Evolutionary conservation across 2,888 invertebrate genomes (phyloP).

Genomic region (Dynastes maya): DNA sequence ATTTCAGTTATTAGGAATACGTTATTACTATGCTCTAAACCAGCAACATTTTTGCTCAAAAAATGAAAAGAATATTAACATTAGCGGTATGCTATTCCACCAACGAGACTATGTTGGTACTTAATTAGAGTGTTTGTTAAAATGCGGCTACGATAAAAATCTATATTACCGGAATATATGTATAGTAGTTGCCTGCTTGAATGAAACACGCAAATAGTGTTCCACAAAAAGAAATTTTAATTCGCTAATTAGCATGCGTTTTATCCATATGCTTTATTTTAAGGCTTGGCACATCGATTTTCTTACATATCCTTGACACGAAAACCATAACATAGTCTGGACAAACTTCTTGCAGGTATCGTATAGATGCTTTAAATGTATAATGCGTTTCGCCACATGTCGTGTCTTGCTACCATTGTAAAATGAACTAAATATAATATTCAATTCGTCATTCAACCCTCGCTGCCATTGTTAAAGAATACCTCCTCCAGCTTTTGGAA

Average conservation of each 20-base stretch:
- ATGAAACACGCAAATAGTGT: background rate
- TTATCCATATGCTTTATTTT: constrained; percentile 14
- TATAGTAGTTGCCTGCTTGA: background rate
- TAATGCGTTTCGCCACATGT: background rate
- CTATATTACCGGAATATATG: background rate
- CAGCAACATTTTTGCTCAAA: no score
- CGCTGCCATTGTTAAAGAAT: no score
- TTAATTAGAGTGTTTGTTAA: background rate
- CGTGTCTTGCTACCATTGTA: no score
- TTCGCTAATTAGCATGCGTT: constrained; percentile 26
- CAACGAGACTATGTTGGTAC: background rate
- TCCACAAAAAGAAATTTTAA: constrained; percentile 24
- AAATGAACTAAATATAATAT: no score
- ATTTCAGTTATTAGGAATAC: no score
- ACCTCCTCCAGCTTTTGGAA: no score
- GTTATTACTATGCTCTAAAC: no score
- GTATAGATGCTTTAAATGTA: background rate
- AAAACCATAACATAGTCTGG: background rate
- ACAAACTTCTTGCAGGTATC: background rate
- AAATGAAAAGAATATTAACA: background rate
- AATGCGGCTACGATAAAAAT: constrained; percentile 6
- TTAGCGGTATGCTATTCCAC: background rate
- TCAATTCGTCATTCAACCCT: no score
- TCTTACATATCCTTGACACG: constrained; percentile 26
- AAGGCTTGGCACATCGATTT: constrained; percentile 13